These are phyloP conservation scores for Epinotia demarniana DNA, from an alignment of 2,888 invertebrate genomes.

Conservation along the genomic window DNA sequence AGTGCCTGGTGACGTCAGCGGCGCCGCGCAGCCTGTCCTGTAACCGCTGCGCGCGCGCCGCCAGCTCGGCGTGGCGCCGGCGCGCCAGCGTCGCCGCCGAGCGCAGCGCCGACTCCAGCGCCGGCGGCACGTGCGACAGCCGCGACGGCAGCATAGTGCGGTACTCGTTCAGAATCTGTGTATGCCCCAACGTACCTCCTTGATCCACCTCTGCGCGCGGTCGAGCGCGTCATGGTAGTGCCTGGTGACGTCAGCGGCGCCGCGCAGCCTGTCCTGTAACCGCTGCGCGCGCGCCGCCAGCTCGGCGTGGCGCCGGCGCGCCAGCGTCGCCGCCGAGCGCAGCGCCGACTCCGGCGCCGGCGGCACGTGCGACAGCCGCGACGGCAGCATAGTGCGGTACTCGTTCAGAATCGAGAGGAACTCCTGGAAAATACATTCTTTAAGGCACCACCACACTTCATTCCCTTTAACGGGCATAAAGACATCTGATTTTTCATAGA, in stretches of 20 bases:
- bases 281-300: constrained; percentile 92
- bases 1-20: constrained; percentile 84
- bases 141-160: constrained; percentile 93
- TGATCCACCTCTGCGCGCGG: constrained; percentile 91
- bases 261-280: constrained; percentile 92
- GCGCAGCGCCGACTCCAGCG: constrained; percentile 89
- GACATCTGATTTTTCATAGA: too few relatives aligned
- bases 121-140: constrained; percentile 90
- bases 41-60: constrained; percentile 92
- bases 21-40: constrained; percentile 93
- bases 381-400: constrained; percentile 93
- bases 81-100: constrained; percentile 92
- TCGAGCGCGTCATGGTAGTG: constrained; percentile 93
- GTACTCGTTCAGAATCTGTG: too few relatives aligned
- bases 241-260: constrained; percentile 85
- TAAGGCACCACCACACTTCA: too few relatives aligned
- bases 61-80: constrained; percentile 91
- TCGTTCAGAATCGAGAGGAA: constrained; percentile 93
- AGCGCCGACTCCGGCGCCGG: constrained; percentile 89
- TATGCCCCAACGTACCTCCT: constrained; percentile 85
- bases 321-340: constrained; percentile 90
- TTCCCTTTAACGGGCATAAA: too few relatives aligned
- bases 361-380: constrained; percentile 91
- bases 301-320: constrained; percentile 92
- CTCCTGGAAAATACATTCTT: constrained; percentile 78